Evolutionary conservation across 1,140 invertebrate genomes (phyloP).

Genomic region (Megathymus violae): DNA sequence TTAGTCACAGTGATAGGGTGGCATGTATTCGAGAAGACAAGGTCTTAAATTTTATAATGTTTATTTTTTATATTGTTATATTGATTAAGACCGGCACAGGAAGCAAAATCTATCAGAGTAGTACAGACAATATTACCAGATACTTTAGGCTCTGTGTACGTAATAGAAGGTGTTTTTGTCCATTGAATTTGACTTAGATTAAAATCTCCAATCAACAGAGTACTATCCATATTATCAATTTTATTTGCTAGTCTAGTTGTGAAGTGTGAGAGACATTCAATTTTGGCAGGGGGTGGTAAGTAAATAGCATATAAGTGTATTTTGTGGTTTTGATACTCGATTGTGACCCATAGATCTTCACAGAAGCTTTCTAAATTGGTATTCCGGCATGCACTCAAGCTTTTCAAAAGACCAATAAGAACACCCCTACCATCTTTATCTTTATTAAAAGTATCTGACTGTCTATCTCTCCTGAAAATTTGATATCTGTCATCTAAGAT

Average conservation of each 20-base stretch:
- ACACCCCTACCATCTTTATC: constrained; percentile 60
- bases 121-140: not conserved
- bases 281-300: constrained; percentile 11
- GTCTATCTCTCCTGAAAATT: constrained; percentile 13
- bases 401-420: constrained; percentile 2
- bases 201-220: constrained; percentile 12
- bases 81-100: not conserved
- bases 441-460: constrained; percentile 83
- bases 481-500: constrained; percentile 24
- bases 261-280: not conserved
- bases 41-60: constrained; percentile 1
- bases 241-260: not conserved
- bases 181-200: constrained; percentile 11
- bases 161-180: not conserved
- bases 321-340: not conserved
- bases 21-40: constrained; percentile 2
- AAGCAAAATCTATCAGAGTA: not conserved
- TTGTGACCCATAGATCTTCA: constrained; percentile 18
- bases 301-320: constrained; percentile 15
- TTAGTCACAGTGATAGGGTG: constrained; percentile 1
- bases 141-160: not conserved
- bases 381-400: constrained; percentile 3
- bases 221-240: constrained; percentile 2
- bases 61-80: constrained; percentile 2
- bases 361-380: not conserved